Percentiles rank a stretch among this genome's conserved stretches.
These are phyloP conservation scores for Eueremaeus valkanovi DNA, from an alignment of 2,888 invertebrate species.

Conservation along the genomic window DNA sequence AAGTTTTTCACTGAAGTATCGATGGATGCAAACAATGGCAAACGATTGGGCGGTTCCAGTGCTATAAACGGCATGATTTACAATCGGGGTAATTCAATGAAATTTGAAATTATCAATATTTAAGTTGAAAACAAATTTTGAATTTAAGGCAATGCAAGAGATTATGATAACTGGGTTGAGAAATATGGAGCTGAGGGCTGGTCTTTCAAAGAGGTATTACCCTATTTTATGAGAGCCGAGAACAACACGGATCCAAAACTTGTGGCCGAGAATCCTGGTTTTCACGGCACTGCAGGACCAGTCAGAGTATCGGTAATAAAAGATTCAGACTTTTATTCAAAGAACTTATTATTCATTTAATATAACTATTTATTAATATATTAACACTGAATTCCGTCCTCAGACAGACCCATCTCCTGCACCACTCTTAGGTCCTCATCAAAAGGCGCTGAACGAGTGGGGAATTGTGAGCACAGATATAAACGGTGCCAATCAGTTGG, in stretches of 20 bases:
- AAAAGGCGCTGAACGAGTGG: not conserved
- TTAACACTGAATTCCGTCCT: no score
- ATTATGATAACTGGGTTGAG: not conserved
- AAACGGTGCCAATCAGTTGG: conserved; percentile 9
- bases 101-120: no score
- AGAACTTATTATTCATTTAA: no score
- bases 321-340: no score
- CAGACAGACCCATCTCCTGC: not conserved
- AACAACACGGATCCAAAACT: not conserved
- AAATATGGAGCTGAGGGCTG: not conserved
- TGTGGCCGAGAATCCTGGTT: not conserved
- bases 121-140: no score
- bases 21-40: conserved; percentile 1
- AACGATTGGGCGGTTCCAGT: not conserved
- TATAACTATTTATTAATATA: no score
- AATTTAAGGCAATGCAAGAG: not conserved
- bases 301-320: not conserved
- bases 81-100: no score
- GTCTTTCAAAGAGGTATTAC: conserved; percentile 5
- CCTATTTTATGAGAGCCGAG: conserved; percentile 23
- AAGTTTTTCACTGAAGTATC: not conserved
- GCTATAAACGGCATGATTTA: not conserved
- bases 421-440: not conserved
- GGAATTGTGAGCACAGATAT: not conserved
- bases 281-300: not conserved